Conservation (phyloP, 2,888 invertebrate species). For the Ceramica pisi region DNA sequence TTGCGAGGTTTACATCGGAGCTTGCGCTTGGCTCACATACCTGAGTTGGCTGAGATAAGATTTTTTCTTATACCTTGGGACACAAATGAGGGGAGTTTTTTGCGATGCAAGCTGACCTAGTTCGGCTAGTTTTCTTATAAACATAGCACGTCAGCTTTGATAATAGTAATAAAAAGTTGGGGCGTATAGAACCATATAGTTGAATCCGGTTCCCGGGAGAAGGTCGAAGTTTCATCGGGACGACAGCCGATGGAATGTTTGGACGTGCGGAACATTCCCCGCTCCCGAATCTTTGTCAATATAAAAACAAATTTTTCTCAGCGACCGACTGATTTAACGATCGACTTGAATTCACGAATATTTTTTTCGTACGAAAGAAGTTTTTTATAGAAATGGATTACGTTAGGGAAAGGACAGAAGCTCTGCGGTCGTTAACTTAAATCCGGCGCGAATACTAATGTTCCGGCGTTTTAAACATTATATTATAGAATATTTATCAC, state of each 20-base stretch:
- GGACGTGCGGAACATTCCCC: slow-evolving; percentile 51
- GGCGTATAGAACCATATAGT: slow-evolving; percentile 51
- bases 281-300: slow-evolving; percentile 32
- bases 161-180: slow-evolving; percentile 64
- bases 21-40: slow-evolving; percentile 16
- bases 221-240: slow-evolving; percentile 51
- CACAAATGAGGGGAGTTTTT: slow-evolving; percentile 30
- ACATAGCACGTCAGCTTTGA: slow-evolving; percentile 59
- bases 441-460: slow-evolving; percentile 46
- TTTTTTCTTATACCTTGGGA: slow-evolving; percentile 50
- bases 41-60: slow-evolving; percentile 29
- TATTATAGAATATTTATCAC: slow-evolving; percentile 32
- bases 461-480: slow-evolving; percentile 19
- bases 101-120: slow-evolving; percentile 52
- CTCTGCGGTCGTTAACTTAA: slow-evolving; percentile 52
- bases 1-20: slow-evolving; percentile 33
- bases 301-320: slow-evolving; percentile 60
- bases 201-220: slow-evolving; percentile 39
- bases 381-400: slow-evolving; percentile 59
- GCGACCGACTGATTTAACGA: slow-evolving; percentile 56
- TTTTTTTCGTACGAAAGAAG: slow-evolving; percentile 31
- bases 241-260: slow-evolving; percentile 49
- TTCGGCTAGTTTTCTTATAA: slow-evolving; percentile 54
- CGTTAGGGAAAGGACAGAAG: slow-evolving; percentile 33
- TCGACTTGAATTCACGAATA: slow-evolving; percentile 50